These are phyloP conservation scores for Chalcis sispes DNA, from an alignment of 2,888 invertebrate species.

Conservation along the genomic window DNA sequence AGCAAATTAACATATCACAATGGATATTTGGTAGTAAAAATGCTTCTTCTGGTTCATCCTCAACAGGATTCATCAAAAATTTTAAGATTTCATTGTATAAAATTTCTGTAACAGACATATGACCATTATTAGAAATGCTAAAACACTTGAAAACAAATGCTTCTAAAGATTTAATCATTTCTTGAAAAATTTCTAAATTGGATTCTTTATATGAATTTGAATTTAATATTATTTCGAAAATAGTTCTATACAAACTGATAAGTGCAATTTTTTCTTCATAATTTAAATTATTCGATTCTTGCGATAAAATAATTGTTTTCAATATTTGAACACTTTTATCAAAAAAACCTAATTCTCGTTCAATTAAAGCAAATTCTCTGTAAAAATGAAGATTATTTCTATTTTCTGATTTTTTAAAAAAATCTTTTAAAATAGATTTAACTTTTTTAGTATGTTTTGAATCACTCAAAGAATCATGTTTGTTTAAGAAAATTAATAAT, in stretches of 20 bases:
- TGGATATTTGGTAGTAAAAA: slow-evolving; percentile 77
- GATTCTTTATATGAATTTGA: slow-evolving; percentile 59
- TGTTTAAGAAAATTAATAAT: slow-evolving; percentile 77
- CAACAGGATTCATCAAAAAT: slow-evolving; percentile 63
- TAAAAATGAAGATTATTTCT: slow-evolving; percentile 80
- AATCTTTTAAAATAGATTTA: slow-evolving; percentile 78
- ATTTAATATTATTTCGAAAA: slow-evolving; percentile 70
- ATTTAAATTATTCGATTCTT: slow-evolving; percentile 63
- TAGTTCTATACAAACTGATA: slow-evolving; percentile 75
- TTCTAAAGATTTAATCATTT: slow-evolving; percentile 16
- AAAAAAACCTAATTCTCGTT: slow-evolving; percentile 77
- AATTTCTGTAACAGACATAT: slow-evolving; percentile 45
- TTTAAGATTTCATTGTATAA: slow-evolving; percentile 52
- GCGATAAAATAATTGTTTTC: slow-evolving; percentile 76
- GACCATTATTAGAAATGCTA: slow-evolving; percentile 8
- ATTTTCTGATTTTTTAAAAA: slow-evolving; percentile 78
- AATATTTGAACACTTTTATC: slow-evolving; percentile 78
- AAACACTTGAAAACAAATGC: slow-evolving; percentile 6
- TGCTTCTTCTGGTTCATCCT: slow-evolving; percentile 60
- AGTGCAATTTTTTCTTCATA: slow-evolving; percentile 71
- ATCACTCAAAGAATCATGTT: slow-evolving; percentile 75
- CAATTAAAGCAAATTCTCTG: slow-evolving; percentile 81
- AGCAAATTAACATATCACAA: slow-evolving; percentile 78
- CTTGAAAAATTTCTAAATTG: slow-evolving; percentile 61
- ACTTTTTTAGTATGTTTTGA: slow-evolving; percentile 76